phyloP scores from a whole-genome alignment of 2,113 vertebrate species.

The Oryzias melastigma region DNA sequence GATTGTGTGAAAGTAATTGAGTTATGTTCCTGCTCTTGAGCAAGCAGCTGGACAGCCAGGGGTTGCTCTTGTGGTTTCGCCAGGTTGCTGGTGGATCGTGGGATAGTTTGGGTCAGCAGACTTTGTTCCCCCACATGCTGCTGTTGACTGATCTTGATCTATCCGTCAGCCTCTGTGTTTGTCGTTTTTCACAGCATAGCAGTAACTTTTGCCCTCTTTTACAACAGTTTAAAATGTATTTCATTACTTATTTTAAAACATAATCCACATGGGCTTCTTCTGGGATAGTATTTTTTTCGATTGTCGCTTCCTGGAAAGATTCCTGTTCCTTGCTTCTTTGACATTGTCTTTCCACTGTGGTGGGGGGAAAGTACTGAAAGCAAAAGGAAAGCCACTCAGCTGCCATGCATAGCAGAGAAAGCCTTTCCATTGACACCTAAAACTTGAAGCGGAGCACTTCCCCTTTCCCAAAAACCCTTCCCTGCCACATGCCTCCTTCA shows the following conservation, averaged over 20 bases:
- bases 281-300: slow-evolving; percentile 26
- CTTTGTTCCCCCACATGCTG: slow-evolving; percentile 33
- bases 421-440: slow-evolving; percentile 64
- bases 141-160: slow-evolving; percentile 10
- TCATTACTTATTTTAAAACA: background rate
- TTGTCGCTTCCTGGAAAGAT: slow-evolving; percentile 53
- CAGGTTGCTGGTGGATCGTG: slow-evolving; percentile 69
- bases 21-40: slow-evolving; percentile 29
- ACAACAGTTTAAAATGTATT: background rate
- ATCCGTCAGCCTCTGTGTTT: slow-evolving; percentile 9
- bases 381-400: slow-evolving; percentile 44
- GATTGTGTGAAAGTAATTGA: slow-evolving; percentile 27
- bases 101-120: slow-evolving; percentile 58
- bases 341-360: slow-evolving; percentile 54
- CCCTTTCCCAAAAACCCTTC: slow-evolving; percentile 61
- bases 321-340: slow-evolving; percentile 57
- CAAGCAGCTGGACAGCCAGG: slow-evolving; percentile 65
- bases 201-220: slow-evolving; percentile 2
- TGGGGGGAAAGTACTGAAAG: slow-evolving; percentile 30
- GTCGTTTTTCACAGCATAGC: slow-evolving; percentile 2
- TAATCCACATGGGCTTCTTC: slow-evolving; percentile 9
- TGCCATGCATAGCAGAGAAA: slow-evolving; percentile 37
- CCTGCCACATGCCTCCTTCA: slow-evolving; percentile 60
- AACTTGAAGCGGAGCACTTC: slow-evolving; percentile 63
- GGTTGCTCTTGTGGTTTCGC: slow-evolving; percentile 60